Evolutionary conservation across 1,140 invertebrate genomes (phyloP).

Genomic region (Periplaneta americana): DNA sequence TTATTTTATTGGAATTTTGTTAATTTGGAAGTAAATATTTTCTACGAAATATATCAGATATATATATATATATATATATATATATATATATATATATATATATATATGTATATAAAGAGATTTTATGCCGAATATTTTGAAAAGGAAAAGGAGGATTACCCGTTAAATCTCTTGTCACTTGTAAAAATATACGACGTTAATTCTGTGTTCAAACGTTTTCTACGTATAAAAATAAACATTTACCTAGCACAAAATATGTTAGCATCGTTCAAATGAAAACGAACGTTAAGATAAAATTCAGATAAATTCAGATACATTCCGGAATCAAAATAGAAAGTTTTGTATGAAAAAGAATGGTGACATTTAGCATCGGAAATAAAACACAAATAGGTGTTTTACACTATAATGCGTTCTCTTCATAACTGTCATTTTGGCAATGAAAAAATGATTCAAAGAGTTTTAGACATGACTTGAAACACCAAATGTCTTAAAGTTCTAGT

Average conservation of each 20-base stretch:
- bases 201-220: not conserved
- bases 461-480: too few relatives aligned
- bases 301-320: too few relatives aligned
- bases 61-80: not conserved
- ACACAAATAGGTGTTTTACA: too few relatives aligned
- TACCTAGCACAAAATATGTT: not conserved
- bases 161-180: not conserved
- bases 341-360: too few relatives aligned
- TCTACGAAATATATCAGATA: not conserved
- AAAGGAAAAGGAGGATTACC: not conserved
- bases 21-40: not conserved
- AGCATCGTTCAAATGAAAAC: not conserved
- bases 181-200: not conserved
- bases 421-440: too few relatives aligned
- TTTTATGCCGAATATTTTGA: not conserved
- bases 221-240: not conserved
- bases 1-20: not conserved
- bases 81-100: not conserved
- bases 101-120: not conserved
- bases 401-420: too few relatives aligned
- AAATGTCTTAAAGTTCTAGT: too few relatives aligned
- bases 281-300: too few relatives aligned
- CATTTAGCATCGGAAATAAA: too few relatives aligned
- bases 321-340: too few relatives aligned
- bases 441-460: too few relatives aligned